phyloP scores from a whole-genome alignment of 2,797 vertebrate species.

The Anabas testudineus region DNA sequence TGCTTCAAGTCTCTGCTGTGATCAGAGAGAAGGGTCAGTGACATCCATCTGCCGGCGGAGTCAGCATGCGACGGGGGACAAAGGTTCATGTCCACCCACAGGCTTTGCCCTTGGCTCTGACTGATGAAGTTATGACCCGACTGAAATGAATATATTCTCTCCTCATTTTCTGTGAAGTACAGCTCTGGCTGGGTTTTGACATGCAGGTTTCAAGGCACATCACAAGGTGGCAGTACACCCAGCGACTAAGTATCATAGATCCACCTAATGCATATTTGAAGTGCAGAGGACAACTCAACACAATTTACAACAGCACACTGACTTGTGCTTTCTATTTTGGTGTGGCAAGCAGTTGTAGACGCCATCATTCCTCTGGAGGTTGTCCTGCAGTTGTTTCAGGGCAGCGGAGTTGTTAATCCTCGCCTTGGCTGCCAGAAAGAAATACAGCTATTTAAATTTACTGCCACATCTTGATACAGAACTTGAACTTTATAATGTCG shows the following conservation, averaged over 20 bases:
- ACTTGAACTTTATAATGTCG: constrained; percentile 3
- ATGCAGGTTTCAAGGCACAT: constrained; percentile 64
- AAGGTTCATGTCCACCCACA: neutral
- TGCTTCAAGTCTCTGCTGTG: constrained; percentile 59
- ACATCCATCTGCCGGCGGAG: constrained; percentile 53
- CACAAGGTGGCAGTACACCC: constrained; percentile 83
- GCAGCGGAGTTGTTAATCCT: constrained; percentile 1
- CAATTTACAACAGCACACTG: constrained; percentile 4
- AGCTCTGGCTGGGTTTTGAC: constrained; percentile 25
- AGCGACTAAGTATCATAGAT: constrained; percentile 34
- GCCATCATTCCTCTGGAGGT: constrained; percentile 22
- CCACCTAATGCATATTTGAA: neutral
- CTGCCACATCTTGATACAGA: neutral
- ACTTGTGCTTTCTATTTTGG: constrained; percentile 5
- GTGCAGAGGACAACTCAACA: constrained; percentile 18
- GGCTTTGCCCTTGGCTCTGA: constrained; percentile 31
- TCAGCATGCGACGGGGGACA: constrained; percentile 23
- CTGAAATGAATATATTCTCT: constrained; percentile 23
- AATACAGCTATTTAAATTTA: constrained; percentile 13
- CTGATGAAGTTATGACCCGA: constrained; percentile 41
- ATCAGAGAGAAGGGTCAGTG: constrained; percentile 61
- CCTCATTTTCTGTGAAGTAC: constrained; percentile 3
- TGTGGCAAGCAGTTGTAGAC: neutral
- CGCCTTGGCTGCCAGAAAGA: constrained; percentile 9
- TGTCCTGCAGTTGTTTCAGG: constrained; percentile 14